phyloP scores from a whole-genome alignment of 2,888 invertebrate genomes.

The Cancer borealis region DNA sequence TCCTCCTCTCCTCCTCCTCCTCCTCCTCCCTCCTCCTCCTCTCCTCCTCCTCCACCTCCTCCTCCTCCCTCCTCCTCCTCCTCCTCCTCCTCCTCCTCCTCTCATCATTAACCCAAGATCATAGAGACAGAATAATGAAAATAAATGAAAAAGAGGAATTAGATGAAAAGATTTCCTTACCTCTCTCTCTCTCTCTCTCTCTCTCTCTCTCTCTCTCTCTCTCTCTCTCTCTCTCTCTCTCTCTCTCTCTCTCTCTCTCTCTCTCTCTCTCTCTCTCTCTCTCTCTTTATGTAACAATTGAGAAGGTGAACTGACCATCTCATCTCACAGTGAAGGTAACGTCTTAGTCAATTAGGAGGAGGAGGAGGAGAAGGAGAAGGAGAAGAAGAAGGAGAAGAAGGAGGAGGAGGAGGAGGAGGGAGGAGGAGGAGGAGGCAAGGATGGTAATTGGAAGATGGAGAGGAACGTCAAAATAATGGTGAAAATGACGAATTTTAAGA shows the following conservation, averaged over 20 bases:
- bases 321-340: neutral
- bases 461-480: neutral
- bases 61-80: neutral
- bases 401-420: neutral
- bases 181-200: neutral
- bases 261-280: neutral
- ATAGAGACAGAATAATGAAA: too few species aligned
- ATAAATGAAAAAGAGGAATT: too few species aligned
- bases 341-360: neutral
- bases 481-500: neutral
- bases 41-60: neutral
- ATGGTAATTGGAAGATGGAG: neutral
- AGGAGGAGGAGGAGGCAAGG: neutral
- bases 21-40: neutral
- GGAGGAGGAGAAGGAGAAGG: neutral
- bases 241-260: neutral
- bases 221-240: neutral
- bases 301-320: neutral
- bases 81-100: conserved; percentile 2
- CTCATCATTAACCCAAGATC: neutral
- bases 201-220: neutral
- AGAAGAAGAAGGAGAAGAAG: neutral
- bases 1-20: neutral
- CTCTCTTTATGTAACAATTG: neutral
- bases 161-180: neutral